These are phyloP conservation scores for Nomada flava DNA, from an alignment of 2,888 invertebrate species.

Conservation along the genomic window DNA sequence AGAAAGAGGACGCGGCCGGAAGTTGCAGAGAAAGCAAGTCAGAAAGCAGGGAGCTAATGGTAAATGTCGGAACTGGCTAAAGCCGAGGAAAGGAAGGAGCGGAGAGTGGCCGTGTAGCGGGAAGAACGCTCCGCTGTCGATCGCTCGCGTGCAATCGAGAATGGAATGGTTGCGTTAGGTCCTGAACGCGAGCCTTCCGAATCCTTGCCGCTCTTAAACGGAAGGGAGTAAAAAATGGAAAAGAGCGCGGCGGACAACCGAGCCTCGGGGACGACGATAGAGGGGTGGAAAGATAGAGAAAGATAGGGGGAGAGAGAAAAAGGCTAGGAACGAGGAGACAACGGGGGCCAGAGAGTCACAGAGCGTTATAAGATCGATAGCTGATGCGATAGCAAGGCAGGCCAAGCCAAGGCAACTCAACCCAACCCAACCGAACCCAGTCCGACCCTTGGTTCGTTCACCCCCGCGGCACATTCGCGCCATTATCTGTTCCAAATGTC, in stretches of 20 bases:
- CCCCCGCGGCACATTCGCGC: conserved; percentile 84
- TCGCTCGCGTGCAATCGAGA: neutral
- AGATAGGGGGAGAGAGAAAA: conserved; percentile 56
- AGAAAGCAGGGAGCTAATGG: conserved; percentile 53
- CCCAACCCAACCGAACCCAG: conserved; percentile 80
- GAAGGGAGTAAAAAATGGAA: neutral
- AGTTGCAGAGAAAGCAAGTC: conserved; percentile 41
- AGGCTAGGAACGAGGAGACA: conserved; percentile 76
- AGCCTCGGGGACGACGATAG: conserved; percentile 3
- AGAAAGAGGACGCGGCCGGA: conserved; percentile 49
- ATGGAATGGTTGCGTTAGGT: neutral
- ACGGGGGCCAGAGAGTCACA: conserved; percentile 74
- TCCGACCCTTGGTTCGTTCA: conserved; percentile 83
- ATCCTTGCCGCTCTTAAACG: neutral
- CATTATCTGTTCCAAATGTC: conserved; percentile 84
- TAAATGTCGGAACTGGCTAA: conserved; percentile 43
- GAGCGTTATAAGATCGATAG: conserved; percentile 84
- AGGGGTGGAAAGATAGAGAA: conserved; percentile 41
- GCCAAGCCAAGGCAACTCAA: conserved; percentile 76
- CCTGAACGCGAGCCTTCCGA: neutral
- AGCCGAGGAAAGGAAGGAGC: neutral
- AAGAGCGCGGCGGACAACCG: neutral
- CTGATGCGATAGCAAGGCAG: conserved; percentile 84
- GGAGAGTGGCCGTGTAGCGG: no score
- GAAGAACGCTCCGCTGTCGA: neutral